phyloP scores from a whole-genome alignment of 1,140 invertebrate genomes.

The Drosophila watanabei region DNA sequence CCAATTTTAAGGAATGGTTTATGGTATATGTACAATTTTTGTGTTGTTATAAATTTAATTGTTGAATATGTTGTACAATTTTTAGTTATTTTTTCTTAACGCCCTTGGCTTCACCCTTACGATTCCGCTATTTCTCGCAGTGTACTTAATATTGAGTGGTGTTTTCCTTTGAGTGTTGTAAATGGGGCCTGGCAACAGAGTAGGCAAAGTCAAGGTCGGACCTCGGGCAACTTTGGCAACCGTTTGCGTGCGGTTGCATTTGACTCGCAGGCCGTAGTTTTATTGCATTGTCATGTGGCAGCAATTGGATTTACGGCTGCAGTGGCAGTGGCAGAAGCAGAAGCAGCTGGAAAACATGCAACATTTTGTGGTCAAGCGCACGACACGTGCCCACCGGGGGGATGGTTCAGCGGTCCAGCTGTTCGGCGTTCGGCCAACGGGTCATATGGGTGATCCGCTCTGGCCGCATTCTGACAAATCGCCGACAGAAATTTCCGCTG shows the following conservation, averaged over 20 bases:
- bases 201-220: constrained; percentile 72
- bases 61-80: neutral
- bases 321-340: constrained; percentile 22
- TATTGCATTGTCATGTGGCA: constrained; percentile 79
- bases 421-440: constrained; percentile 1
- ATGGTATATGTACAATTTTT: neutral
- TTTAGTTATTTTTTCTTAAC: neutral
- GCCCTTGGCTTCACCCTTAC: too few species aligned
- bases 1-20: neutral
- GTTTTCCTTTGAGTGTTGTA: constrained; percentile 19
- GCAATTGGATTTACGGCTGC: constrained; percentile 72
- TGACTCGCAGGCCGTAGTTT: constrained; percentile 62
- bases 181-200: constrained; percentile 27
- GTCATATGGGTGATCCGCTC: constrained; percentile 38
- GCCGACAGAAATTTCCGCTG: constrained; percentile 67
- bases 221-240: constrained; percentile 55
- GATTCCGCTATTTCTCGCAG: neutral
- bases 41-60: neutral
- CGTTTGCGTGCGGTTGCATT: constrained; percentile 69
- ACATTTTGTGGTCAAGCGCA: constrained; percentile 70
- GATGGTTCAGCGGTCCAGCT: neutral
- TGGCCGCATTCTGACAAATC: constrained; percentile 27
- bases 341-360: constrained; percentile 60
- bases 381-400: constrained; percentile 56
- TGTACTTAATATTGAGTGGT: constrained; percentile 9